Base-by-base conservation (phyloP, 2,888 invertebrate genomes). In the Volucella zonaria region DNA sequence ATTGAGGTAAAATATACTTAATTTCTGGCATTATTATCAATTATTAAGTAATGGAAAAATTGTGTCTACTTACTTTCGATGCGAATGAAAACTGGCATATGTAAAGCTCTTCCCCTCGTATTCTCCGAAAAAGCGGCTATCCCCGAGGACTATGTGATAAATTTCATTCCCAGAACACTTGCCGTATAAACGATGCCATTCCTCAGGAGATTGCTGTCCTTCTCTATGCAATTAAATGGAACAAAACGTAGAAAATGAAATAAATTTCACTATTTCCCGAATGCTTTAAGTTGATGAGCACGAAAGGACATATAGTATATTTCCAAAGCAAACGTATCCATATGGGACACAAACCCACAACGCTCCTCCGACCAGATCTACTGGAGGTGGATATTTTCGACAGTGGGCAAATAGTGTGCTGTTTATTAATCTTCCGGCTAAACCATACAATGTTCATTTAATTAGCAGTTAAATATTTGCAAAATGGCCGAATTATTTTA, bases 161-260 rank as follows among this genome's bases (percentile, higher is more conserved):
- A 99, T 99, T 93, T 99, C 99, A 92, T 99, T 99, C 87, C 99
- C 99, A 1, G 99, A 99, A 92, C 99, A 99, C 91, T 97, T 96
- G 15, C 99, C 99, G 91, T 99, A 99, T n/a, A 98, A 93, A 70
- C 97, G 94, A 92, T 99, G 99, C 99, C 99, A 99, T 92, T 99
- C 98, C 92, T 99, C 99, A 51, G 96, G 96, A 59, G 92, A 92
- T 78, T 92, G 92, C 87, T 92, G 92, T 40, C 92, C 92, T 88
- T 92, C 92, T 85, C 92, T 92, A 76, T 54, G 43, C 79, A 86
- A 73, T 76, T 66, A 75, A 82, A 70, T 40, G 40, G 66, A 74
- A 62, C 15, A 61, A 81, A 80, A 56, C 31, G 45, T 61, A 77
- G 59, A 64, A 43, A 82, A 83, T 70, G 56, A 83, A 79, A 75